Percentiles rank a stretch among this genome's conserved stretches.
These are phyloP conservation scores for Pseudomyrmex sp. DNA, from an alignment of 1,140 invertebrate species.

Conservation along the genomic window DNA sequence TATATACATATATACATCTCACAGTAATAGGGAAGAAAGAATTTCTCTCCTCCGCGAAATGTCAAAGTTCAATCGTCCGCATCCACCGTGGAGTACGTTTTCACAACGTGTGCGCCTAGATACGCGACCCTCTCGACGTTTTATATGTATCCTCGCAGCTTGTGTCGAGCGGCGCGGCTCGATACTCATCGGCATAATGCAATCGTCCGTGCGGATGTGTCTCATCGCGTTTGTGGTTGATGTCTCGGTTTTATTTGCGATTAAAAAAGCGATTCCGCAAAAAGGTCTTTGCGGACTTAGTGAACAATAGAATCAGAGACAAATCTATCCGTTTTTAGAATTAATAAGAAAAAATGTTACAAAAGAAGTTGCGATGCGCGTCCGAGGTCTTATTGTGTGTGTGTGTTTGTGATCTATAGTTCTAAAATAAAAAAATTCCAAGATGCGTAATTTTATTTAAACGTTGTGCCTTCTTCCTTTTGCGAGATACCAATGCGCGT, in stretches of 20 bases:
- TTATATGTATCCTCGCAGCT: neutral
- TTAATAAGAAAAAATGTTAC: neutral
- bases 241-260: constrained; percentile 15
- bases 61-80: constrained; percentile 58
- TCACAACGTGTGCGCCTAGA: neutral
- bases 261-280: neutral
- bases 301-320: neutral
- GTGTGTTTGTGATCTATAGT: neutral
- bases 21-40: constrained; percentile 31
- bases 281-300: neutral
- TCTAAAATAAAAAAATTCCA: neutral
- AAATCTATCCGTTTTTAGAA: neutral
- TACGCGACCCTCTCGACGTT: constrained; percentile 6
- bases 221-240: neutral
- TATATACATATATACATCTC: constrained; percentile 1
- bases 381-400: neutral
- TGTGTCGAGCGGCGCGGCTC: constrained; percentile 1
- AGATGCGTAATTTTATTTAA: too few relatives aligned
- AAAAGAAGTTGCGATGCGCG: neutral
- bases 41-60: constrained; percentile 41
- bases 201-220: constrained; percentile 1
- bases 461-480: too few relatives aligned
- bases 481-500: too few relatives aligned
- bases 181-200: constrained; percentile 26
- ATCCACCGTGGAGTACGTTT: constrained; percentile 1